These are phyloP conservation scores for Chrysemys picta DNA, from an alignment of 2,113 vertebrate genomes.

Conservation along the genomic window DNA sequence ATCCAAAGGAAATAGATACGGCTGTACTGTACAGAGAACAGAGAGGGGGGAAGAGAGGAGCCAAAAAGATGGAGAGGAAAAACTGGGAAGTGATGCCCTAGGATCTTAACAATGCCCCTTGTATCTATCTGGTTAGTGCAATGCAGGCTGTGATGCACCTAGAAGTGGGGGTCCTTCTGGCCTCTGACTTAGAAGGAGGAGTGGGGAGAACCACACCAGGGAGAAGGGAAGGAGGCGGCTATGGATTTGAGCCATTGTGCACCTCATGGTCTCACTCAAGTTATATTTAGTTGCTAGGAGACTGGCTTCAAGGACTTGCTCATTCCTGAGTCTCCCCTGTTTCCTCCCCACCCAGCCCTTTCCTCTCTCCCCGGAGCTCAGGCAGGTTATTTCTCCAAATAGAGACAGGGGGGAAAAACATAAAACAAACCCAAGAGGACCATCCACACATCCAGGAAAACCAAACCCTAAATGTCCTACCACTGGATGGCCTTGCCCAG, in stretches of 20 bases:
- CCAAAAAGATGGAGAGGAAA: neutral
- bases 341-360: neutral
- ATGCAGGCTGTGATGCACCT: neutral
- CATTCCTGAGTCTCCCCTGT: slow-evolving; percentile 22
- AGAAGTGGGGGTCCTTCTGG: neutral
- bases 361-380: neutral
- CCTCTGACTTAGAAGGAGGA: neutral
- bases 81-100: neutral
- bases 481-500: neutral
- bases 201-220: neutral
- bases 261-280: slow-evolving; percentile 15
- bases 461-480: neutral
- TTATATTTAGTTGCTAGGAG: slow-evolving; percentile 51
- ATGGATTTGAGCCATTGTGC: neutral
- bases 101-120: neutral
- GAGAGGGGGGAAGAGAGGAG: neutral
- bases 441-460: neutral
- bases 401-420: neutral
- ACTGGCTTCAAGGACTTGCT: slow-evolving; percentile 49
- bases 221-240: neutral
- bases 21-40: neutral
- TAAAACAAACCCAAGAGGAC: neutral
- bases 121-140: neutral
- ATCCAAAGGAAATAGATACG: neutral
- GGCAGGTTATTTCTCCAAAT: neutral